Percentiles rank a stretch among this genome's conserved stretches.
Evolutionary conservation across 1,140 invertebrate genomes (phyloP).

Genomic region (Acromyrmex echinatior): DNA sequence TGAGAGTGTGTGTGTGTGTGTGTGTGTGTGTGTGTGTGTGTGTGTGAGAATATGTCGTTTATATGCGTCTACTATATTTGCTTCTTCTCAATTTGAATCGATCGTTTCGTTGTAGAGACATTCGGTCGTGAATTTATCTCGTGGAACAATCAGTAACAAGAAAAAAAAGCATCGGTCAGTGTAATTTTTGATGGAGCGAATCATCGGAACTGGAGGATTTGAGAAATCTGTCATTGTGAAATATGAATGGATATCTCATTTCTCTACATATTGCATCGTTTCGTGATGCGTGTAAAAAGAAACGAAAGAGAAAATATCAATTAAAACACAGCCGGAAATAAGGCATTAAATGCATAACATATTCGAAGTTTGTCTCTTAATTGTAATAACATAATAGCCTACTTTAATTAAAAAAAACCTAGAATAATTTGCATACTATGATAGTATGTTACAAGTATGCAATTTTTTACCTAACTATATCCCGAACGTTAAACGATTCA

Average conservation of each 20-base stretch:
- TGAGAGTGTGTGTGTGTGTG: neutral
- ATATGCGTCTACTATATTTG: neutral
- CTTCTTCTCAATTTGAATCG: constrained; percentile 19
- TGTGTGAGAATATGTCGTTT: neutral
- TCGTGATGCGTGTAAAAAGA: neutral
- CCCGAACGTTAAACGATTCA: constrained; percentile 4
- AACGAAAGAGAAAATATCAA: constrained; percentile 30
- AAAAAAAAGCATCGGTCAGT: neutral
- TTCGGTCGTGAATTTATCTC: constrained; percentile 47
- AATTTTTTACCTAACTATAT: constrained; percentile 11
- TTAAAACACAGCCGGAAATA: constrained; percentile 37
- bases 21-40: neutral
- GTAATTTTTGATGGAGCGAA: neutral
- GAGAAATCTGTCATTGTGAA: neutral
- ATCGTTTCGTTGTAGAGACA: constrained; percentile 66
- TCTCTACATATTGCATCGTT: neutral
- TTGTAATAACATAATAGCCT: constrained; percentile 17
- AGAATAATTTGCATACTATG: neutral
- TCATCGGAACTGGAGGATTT: constrained; percentile 7
- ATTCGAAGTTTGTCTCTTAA: neutral
- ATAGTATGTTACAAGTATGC: constrained; percentile 8
- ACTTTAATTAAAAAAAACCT: constrained; percentile 13
- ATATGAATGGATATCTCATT: neutral
- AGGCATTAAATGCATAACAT: constrained; percentile 66
- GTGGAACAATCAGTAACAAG: constrained; percentile 35